These are phyloP conservation scores for Eira barbara DNA, from an alignment of 2,113 vertebrate genomes.

Conservation along the genomic window DNA sequence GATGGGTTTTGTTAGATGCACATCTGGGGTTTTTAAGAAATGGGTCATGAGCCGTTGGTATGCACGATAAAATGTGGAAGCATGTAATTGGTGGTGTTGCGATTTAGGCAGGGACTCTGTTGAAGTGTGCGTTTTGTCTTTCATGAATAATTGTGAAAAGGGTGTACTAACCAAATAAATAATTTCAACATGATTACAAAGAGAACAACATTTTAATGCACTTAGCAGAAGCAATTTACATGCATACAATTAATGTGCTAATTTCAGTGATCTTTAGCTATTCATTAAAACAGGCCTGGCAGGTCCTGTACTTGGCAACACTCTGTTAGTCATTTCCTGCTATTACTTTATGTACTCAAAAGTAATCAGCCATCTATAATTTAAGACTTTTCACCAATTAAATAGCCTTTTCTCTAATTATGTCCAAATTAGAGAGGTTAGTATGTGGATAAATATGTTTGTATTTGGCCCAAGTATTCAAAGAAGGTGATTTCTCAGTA, in stretches of 20 bases:
- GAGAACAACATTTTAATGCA: slow-evolving; percentile 65
- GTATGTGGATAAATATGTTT: slow-evolving; percentile 65
- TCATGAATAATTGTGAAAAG: slow-evolving; percentile 52
- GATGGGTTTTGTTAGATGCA: background rate
- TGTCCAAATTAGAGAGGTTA: slow-evolving; percentile 68
- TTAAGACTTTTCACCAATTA: slow-evolving; percentile 75
- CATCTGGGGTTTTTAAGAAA: background rate
- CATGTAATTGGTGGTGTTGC: background rate
- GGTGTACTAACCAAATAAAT: slow-evolving; percentile 59
- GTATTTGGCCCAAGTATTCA: slow-evolving; percentile 45
- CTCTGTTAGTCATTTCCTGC: slow-evolving; percentile 72
- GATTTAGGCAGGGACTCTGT: background rate
- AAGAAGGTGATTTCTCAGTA: slow-evolving; percentile 58
- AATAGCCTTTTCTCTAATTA: slow-evolving; percentile 73
- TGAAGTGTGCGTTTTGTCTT: background rate
- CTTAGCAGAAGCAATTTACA: slow-evolving; percentile 68
- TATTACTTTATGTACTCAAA: slow-evolving; percentile 73
- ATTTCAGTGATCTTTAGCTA: slow-evolving; percentile 73
- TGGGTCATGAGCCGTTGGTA: background rate
- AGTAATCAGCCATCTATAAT: slow-evolving; percentile 74
- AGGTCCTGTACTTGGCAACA: slow-evolving; percentile 71
- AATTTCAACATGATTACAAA: slow-evolving; percentile 64
- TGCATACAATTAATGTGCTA: slow-evolving; percentile 75
- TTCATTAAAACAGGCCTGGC: slow-evolving; percentile 71
- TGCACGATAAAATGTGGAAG: background rate